Evolutionary conservation across 2,113 vertebrate species (phyloP), one percentile per base, ranked within the genome.

Genomic region (Trogon surrucura): DNA sequence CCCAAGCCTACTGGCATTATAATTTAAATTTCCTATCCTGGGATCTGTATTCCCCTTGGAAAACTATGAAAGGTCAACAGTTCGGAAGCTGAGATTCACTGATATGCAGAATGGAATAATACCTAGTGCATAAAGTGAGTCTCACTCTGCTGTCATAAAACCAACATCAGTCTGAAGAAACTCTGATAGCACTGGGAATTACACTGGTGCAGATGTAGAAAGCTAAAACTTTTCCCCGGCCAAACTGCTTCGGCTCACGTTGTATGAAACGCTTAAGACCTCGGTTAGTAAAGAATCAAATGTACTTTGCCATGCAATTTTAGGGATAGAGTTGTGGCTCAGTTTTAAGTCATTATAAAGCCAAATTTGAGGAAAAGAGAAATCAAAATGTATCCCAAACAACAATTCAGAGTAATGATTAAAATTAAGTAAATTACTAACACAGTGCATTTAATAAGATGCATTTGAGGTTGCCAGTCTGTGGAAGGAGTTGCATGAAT

Each of bases 361-460:
- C 61, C 20, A 81, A 78, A 91, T 81, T 36, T 3, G 2, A 71
- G 15, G 16, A 90, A 84, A 78, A 87, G 16, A 25, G 48, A 86
- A 71, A 78, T n/a, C 5, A 60, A 92, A 62, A 61, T 69, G 13
- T 25, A 54, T 71, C 21, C 44, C 60, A 74, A 92, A n/a, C 17
- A 74, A 16, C 16, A 83, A 58, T 32, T 62, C 44, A 80, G 17
- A 79, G 29, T 45, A 67, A 53, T 25, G 9, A 67, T 60, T 84
- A 54, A 65, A 93, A 88, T 83, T 26, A 72, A 64, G 53, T 86
- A 44, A 89, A 93, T 95, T 72, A 84, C 84, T 96, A 95, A 91
- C 50, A 54, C 47, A 41, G 23, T 23, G 12, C 5, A 62, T 94
- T 93, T 93, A 71, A 53, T 86, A 64, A 38, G 10, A 88, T 27